Conservation (phyloP, 2,888 invertebrate species). For the Microplitis manilae region DNA sequence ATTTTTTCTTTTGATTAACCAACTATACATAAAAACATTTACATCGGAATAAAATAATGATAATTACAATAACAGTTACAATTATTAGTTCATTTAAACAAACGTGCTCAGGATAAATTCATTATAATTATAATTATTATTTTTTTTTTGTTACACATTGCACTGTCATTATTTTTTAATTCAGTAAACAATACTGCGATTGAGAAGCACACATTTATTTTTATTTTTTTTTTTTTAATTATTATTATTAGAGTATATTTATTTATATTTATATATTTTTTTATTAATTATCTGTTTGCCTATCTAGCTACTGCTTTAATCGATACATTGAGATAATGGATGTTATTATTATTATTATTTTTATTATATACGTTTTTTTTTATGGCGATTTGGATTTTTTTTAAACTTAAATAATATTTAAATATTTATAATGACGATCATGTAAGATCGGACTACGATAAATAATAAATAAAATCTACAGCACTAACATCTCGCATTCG, state of each 20-base stretch:
- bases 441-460: not conserved
- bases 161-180: not conserved
- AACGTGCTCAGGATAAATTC: not conserved
- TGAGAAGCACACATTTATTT: not conserved
- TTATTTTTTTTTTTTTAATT: not conserved
- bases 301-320: constrained; percentile 13
- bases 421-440: constrained; percentile 1
- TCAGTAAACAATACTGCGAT: not conserved
- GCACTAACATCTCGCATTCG: not conserved
- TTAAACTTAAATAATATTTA: constrained; percentile 7
- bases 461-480: not conserved
- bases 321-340: constrained; percentile 1
- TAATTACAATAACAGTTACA: not conserved
- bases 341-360: constrained; percentile 27
- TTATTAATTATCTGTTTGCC: not conserved
- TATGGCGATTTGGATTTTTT: constrained; percentile 27
- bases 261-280: not conserved
- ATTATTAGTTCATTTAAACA: not conserved
- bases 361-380: constrained; percentile 19
- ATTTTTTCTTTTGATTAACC: not conserved
- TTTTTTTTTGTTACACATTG: not conserved
- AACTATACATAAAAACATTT: constrained; percentile 1
- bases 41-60: not conserved
- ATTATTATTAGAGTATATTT: not conserved
- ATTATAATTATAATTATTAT: not conserved